These are phyloP conservation scores for Aphaenogaster ashmeadi DNA, from an alignment of 1,140 invertebrate species.

Conservation along the genomic window DNA sequence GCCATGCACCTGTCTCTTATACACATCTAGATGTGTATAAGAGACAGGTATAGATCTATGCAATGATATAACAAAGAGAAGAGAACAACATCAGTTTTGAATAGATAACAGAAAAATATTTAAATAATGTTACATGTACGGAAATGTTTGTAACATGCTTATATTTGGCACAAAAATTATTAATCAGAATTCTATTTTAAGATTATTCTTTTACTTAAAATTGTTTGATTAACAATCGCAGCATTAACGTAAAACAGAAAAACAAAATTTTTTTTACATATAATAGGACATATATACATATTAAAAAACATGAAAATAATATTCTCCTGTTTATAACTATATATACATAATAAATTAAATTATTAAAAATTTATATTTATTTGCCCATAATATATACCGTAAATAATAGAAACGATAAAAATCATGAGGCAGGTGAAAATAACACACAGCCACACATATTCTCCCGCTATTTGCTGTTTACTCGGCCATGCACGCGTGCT, in stretches of 20 bases:
- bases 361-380: not conserved
- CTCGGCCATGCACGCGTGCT: constrained; percentile 41
- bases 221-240: not conserved
- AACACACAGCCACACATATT: not conserved
- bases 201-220: not conserved
- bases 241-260: not conserved
- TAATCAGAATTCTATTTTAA: not conserved
- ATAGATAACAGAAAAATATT: not conserved
- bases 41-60: too few species aligned
- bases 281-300: not conserved
- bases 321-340: not conserved
- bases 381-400: not conserved
- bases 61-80: too few species aligned
- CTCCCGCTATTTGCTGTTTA: constrained; percentile 13
- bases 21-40: too few species aligned
- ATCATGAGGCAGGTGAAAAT: not conserved
- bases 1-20: too few species aligned
- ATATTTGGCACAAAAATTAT: not conserved
- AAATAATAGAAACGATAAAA: not conserved
- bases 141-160: not conserved
- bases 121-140: not conserved
- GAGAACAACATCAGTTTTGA: not conserved
- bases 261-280: not conserved
- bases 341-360: not conserved
- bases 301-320: not conserved